Base-by-base conservation (phyloP, 2,797 vertebrate species). In the Pseudotriccus pelzelni region DNA sequence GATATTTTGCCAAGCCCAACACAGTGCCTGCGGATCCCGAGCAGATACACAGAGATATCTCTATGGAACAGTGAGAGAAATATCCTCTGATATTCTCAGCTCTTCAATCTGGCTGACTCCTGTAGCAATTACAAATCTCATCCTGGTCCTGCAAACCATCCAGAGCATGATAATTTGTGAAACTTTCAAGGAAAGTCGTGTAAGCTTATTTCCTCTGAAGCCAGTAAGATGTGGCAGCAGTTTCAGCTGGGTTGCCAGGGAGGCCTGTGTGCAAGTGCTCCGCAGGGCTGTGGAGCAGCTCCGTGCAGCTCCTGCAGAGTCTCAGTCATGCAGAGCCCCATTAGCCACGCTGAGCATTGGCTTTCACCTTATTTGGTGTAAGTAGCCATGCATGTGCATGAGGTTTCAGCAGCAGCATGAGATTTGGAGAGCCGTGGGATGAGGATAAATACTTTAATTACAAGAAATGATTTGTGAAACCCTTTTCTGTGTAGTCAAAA, bases 21-120 rank as follows among this genome's bases (percentile, higher is more conserved):
- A 0, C 8, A 78, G 78, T 0, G 9, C 66, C 69, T 78, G 58
- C 0, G 0, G 69, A 62, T 78, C 49, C 46, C 0, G 0, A 84
- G 86, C 58, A 75, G 80, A 69, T 60, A 73, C 0, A 0, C 30
- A 59, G 37, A 73, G 39, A 36, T 46, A 62, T 72, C 85, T 90
- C 37, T 60, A 28, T 16, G 18, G 56, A 93, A 43, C 0, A 0
- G 36, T 37, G 37, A 86, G 21, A 84, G 17, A 78, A 66, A 68
- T 49, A 36, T 36, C 59, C n/a, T 72, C 49, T 75, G 49, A 81
- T 49, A 58, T 22, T 81, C 49, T 90, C 74, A 78, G 74, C 46
- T 77, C 50, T 47, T 89, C 3, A 2, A 23, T 43, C 70, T 87
- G 55, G 11, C 32, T 92, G 74, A 47, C 27, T 79, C 25, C 62